A percentile compares a stretch with the other conserved stretches of the same genome.
Evolutionary conservation across 2,113 vertebrate genomes (phyloP).

Genomic region (cattle (Bos taurus)): ARS-UCD2.0 NC_037340.1:3536001-3536500

Average conservation of each 20-base stretch:
- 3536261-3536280: not conserved
- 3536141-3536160: not conserved
- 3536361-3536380: not conserved
- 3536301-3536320: not conserved
- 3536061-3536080: not conserved
- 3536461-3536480: not conserved
- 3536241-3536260: not conserved
- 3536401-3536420: not conserved
- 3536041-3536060: not conserved
- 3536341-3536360: not conserved
- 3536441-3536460: not conserved
- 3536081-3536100: not conserved
- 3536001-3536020: not conserved
- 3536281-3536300: not conserved
- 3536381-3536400: not conserved
- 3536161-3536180: too few species aligned
- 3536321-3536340: not conserved
- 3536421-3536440: not conserved
- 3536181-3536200: not conserved
- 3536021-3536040: not conserved
- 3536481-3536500: not conserved
- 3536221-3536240: not conserved
- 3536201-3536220: not conserved
- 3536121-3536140: not conserved
- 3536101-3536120: not conserved